Percentiles rank a stretch among this genome's conserved stretches.
Evolutionary conservation across 2,113 vertebrate species (phyloP).

Genomic region (Platichthys flesus): DNA sequence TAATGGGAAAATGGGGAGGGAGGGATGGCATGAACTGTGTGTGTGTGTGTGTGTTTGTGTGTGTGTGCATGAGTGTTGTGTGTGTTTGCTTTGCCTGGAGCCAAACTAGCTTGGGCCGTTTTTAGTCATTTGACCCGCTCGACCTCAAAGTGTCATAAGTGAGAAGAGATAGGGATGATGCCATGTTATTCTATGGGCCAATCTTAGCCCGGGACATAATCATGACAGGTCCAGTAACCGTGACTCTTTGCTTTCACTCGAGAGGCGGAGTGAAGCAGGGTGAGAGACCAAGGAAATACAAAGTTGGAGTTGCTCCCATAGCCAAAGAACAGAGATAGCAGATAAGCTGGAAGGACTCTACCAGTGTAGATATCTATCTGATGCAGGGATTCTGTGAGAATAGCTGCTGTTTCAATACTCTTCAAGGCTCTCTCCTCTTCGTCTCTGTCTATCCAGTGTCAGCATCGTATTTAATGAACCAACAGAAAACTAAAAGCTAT

Average conservation of each 20-base stretch:
- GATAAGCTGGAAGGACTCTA: constrained; percentile 12
- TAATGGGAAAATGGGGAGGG: constrained; percentile 47
- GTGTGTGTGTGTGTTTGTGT: constrained; percentile 14
- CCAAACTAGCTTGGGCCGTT: constrained; percentile 72
- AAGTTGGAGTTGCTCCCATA: constrained; percentile 37
- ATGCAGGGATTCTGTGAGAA: constrained; percentile 12
- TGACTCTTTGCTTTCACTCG: constrained; percentile 45
- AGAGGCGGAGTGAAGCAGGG: constrained; percentile 25
- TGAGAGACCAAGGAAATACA: constrained; percentile 37
- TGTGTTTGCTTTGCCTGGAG: constrained; percentile 61
- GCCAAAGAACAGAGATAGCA: neutral
- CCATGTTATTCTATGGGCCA: constrained; percentile 67
- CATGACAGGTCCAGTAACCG: constrained; percentile 47
- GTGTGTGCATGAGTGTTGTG: constrained; percentile 28
- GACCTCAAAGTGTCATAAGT: constrained; percentile 83
- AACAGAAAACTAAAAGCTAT: constrained; percentile 45
- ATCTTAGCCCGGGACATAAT: constrained; percentile 58
- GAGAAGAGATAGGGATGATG: constrained; percentile 71
- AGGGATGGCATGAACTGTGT: constrained; percentile 34
- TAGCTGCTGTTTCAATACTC: neutral
- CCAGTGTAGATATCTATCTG: constrained; percentile 33
- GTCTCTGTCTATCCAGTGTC: constrained; percentile 20
- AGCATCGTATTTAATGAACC: constrained; percentile 59
- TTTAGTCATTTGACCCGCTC: constrained; percentile 80
- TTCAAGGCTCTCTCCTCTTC: neutral